A percentile compares a stretch with the other conserved stretches of the same genome.
phyloP scores from a whole-genome alignment of 2,888 invertebrate genomes.

The Lasioglossum malachurum region DNA sequence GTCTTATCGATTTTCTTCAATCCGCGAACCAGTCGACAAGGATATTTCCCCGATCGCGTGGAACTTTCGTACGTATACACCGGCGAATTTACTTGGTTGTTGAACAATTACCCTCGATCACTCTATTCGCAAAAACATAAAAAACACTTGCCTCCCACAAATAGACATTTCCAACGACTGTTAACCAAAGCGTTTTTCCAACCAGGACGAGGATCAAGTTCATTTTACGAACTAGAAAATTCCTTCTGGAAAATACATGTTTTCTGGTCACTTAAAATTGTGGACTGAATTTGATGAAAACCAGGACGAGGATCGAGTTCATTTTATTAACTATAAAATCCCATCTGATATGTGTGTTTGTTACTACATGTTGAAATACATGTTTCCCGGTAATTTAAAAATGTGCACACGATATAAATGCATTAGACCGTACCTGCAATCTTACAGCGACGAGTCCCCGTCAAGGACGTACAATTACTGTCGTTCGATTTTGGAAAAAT shows the following conservation, averaged over 20 bases:
- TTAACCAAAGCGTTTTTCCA: not conserved
- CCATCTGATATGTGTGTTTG: too few species aligned
- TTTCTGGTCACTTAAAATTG: too few species aligned
- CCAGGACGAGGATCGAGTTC: too few species aligned
- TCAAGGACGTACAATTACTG: not conserved
- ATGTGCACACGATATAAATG: too few species aligned
- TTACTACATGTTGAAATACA: too few species aligned
- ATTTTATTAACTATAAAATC: too few species aligned
- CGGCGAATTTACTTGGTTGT: not conserved
- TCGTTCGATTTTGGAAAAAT: not conserved
- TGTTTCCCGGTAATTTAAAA: too few species aligned
- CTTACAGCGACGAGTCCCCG: not conserved
- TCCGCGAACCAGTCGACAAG: conserved; percentile 28
- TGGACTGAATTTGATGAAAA: too few species aligned
- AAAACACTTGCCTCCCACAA: not conserved
- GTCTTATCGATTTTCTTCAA: conserved; percentile 74
- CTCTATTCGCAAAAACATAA: not conserved
- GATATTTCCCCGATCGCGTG: conserved; percentile 4
- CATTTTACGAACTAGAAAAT: too few species aligned
- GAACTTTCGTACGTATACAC: too few species aligned
- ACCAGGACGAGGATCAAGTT: too few species aligned
- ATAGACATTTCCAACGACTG: not conserved
- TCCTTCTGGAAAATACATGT: too few species aligned
- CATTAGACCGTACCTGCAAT: not conserved
- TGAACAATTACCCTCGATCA: not conserved